Evolutionary conservation across 2,797 vertebrate species (phyloP), one percentile per base, ranked within the genome.

Genomic region (Sternarchorhynchus goeldii): DNA sequence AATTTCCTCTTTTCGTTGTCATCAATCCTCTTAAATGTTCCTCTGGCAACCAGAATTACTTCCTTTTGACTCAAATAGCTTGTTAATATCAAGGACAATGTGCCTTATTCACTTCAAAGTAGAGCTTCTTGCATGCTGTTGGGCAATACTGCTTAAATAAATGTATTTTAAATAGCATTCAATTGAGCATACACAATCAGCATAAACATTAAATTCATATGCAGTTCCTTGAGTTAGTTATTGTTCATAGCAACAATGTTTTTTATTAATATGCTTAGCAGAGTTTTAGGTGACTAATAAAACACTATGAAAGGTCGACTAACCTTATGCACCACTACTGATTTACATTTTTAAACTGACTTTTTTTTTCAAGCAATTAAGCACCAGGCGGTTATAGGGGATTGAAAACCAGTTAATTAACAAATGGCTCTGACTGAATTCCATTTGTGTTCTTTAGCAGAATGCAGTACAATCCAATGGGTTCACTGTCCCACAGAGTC

Each of bases 401-500:
- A 3, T 50, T 53, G 31, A 75, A 75, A 66, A 66, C 31, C 60
- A 25, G 8, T 14, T 45, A 29, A 55, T 17, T 25, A 65, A 16
- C 17, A 41, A 55, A 25, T 50, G 45, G 2, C 12, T 68, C 57
- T 73, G 41, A 56, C 41, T 55, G 77, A 29, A 18, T 8, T 57
- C 56, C 45, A 0, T 75, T 39, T 50, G 16, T 12, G 78, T 25
- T 79, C 69, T 3, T 57, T 34, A 14, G 29, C 66, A 93, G 91
- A 88, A 84, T 80, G 84, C 87, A 14, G 8, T 57, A 55, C 86
- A 92, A 59, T 20, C 41, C 10, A 93, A 91, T 4, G 88, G 90
- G 0, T 84, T 84, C 0, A 2, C 53, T 0, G 79, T 75, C 21
- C 72, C 84, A 58, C 78, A 85, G 8, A 88, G 90, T 85, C 91